These are phyloP conservation scores for Aelia acuminata DNA, from an alignment of 2,888 invertebrate species.

Conservation along the genomic window DNA sequence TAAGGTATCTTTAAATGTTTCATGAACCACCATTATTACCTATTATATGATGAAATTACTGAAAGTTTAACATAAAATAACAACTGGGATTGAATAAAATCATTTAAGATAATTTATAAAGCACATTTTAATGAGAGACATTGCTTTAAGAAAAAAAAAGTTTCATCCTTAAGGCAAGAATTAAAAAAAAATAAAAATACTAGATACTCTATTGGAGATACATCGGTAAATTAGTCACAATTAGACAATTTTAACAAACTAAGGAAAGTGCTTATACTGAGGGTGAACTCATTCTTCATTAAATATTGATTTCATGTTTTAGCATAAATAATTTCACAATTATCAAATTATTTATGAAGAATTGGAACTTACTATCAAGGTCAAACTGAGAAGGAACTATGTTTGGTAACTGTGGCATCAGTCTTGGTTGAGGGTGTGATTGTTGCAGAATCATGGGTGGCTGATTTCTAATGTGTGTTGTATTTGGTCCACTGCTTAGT, in stretches of 20 bases:
- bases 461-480: conserved; percentile 63
- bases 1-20: background rate
- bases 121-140: background rate
- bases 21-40: too few species aligned
- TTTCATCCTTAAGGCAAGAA: background rate
- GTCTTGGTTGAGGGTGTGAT: conserved; percentile 68
- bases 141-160: background rate
- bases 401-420: conserved; percentile 68
- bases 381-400: conserved; percentile 68
- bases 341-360: background rate
- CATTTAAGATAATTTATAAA: background rate
- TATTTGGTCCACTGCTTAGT: conserved; percentile 63
- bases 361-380: conserved; percentile 67
- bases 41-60: background rate
- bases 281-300: background rate
- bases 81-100: background rate
- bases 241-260: background rate
- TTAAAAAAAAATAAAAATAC: background rate
- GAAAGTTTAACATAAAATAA: background rate
- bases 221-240: background rate
- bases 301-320: background rate
- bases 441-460: conserved; percentile 64
- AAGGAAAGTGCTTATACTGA: background rate
- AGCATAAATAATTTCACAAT: background rate
- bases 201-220: background rate